Evolutionary conservation across 2,113 vertebrate species (phyloP), one percentile per base, ranked within the genome.

Genomic region (Datnioides undecimradiatus): DNA sequence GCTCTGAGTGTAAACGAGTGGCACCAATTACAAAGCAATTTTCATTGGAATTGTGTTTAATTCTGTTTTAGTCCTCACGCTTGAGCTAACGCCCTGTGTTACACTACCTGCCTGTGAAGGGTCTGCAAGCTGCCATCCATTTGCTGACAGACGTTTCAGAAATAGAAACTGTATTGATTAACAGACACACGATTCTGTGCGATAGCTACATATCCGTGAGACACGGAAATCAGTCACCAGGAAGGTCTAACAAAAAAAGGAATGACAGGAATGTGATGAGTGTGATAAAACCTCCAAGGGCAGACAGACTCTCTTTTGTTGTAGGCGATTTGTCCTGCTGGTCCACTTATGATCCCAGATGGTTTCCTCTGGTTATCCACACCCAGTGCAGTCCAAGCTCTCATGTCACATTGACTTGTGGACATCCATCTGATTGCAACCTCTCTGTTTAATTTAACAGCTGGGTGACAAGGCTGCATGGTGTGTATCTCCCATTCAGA

Each of bases 231-330:
- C 75, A 64, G 69, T 46, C 67, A 51, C 3, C 74, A 79, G 62
- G 66, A 43, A 66, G 27, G 62, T 75, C 58, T 76, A 73, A 75
- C 45, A 78, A 62, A 78, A 62, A 77, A 57, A 84, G 82, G 90
- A 88, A 91, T 87, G 86, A 46, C 79, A 82, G 83, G 90, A 93
- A 93, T 92, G 87, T 86, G 88, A 91, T 86, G 91, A 91, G 78
- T 82, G 86, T 58, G 89, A 89, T 89, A 77, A 78, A 75, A 62
- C 64, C 51, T 59, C 5, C 3, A 10, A 75, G 3, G 25, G 55
- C 70, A 83, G 8, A 92, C 85, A 88, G 70, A 85, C 36, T 70
- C 57, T 85, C 82, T 67, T 79, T 90, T 90, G 82, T 93, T 83
- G 54, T 3, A n/a, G 59, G 40, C 43, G 23, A 71, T 73, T 57